Evolutionary conservation across 2,888 invertebrate genomes (phyloP).

Genomic region (Vanessa cardui): DNA sequence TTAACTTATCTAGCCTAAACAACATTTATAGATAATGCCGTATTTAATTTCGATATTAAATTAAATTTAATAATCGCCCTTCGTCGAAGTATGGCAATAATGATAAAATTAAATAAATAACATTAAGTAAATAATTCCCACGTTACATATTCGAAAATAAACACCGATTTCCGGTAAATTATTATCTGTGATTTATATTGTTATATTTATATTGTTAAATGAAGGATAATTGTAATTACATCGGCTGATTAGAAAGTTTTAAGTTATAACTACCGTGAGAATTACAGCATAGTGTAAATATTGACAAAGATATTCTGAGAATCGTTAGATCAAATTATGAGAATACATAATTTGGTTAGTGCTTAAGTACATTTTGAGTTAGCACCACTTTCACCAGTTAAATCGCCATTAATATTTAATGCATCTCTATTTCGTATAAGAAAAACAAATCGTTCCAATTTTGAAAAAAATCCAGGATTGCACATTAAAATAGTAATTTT

Average conservation of each 20-base stretch:
- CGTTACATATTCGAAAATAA: constrained; percentile 45
- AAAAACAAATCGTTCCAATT: too few relatives aligned
- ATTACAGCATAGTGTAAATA: constrained; percentile 17
- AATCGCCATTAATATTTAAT: too few relatives aligned
- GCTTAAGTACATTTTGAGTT: not conserved
- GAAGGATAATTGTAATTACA: constrained; percentile 23
- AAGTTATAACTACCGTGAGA: constrained; percentile 20
- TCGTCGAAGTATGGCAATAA: not conserved
- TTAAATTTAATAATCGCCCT: too few relatives aligned
- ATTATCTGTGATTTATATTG: constrained; percentile 35
- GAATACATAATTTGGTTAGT: constrained; percentile 23
- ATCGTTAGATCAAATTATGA: constrained; percentile 1
- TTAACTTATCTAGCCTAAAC: too few relatives aligned
- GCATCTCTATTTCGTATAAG: too few relatives aligned
- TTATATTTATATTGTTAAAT: constrained; percentile 10
- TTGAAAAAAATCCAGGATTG: too few relatives aligned
- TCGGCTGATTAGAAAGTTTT: constrained; percentile 20
- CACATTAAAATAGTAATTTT: too few relatives aligned
- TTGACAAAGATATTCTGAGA: constrained; percentile 26
- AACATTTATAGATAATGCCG: too few relatives aligned
- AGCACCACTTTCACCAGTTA: not conserved
- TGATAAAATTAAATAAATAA: constrained; percentile 11
- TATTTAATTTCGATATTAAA: too few relatives aligned
- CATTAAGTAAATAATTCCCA: constrained; percentile 45
- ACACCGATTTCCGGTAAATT: constrained; percentile 44